A percentile compares a stretch with the other conserved stretches of the same genome.
phyloP scores from a whole-genome alignment of 2,113 vertebrate species.

The Datnioides undecimradiatus region DNA sequence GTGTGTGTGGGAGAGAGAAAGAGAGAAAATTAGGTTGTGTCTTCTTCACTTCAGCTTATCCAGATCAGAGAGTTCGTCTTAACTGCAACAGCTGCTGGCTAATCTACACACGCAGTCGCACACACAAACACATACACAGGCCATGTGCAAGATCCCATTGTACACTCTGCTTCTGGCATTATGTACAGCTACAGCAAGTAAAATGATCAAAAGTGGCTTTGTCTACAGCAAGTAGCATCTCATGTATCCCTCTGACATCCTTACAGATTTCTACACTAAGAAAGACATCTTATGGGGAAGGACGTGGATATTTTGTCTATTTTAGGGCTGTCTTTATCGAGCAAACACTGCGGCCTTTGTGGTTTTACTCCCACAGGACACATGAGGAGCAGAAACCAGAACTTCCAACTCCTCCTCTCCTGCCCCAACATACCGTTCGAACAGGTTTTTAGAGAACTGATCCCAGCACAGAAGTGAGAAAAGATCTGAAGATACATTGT shows the following conservation, averaged over 20 bases:
- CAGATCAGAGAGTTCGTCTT: slow-evolving; percentile 43
- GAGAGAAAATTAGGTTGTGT: slow-evolving; percentile 8
- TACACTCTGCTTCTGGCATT: slow-evolving; percentile 9
- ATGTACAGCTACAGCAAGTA: background rate
- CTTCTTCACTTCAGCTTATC: slow-evolving; percentile 38
- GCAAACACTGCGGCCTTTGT: background rate
- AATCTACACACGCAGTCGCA: slow-evolving; percentile 21
- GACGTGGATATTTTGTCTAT: background rate
- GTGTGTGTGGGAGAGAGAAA: background rate
- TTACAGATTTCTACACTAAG: background rate
- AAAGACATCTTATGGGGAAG: background rate
- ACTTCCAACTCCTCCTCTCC: slow-evolving; percentile 2
- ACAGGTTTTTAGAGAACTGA: slow-evolving; percentile 19
- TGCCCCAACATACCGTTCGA: background rate
- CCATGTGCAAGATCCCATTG: background rate
- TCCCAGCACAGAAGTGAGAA: background rate
- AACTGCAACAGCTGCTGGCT: slow-evolving; percentile 52
- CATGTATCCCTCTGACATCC: background rate
- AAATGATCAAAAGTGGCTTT: slow-evolving; percentile 22
- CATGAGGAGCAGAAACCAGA: slow-evolving; percentile 1
- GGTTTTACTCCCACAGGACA: background rate
- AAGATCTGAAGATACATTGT: background rate
- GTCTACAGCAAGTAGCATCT: background rate
- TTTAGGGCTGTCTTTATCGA: background rate
- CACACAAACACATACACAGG: background rate